Base-by-base conservation (phyloP, 2,797 vertebrate species). In the Falco columbarius region DNA sequence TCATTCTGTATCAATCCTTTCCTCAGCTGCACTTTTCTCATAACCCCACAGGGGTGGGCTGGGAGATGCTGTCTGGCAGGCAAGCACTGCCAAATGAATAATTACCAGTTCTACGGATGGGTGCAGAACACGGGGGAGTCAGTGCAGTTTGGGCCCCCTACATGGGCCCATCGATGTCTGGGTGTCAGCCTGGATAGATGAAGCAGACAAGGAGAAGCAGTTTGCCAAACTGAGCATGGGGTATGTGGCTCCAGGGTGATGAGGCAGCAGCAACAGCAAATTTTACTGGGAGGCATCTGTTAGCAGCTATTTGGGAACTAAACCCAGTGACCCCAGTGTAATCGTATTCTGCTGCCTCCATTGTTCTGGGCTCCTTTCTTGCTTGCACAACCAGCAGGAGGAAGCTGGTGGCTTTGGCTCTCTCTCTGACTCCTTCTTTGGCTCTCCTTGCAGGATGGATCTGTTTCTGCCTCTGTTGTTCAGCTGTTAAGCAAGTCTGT, bases 351-450 rank as follows among this genome's bases (percentile, higher is more conserved):
- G n/a, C 68, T 93, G 68, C 74, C 49, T 80, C 65, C 79, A 81
- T 96, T 94, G 89, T 96, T 95, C 77, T 75, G 42, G 20, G 49
- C n/a, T 58, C 17, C 58, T 67, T 89, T 80, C 55, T 90, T 87
- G n/a, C 67, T 92, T 79, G 68, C 79, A n/a, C 8, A 92, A 63
- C 81, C 81, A 74, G 83, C 83, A 93, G 67, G 74, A 95, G 75
- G 75, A 93, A 81, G 70, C 52, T 91, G 81, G 81, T 93, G 86
- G 61, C 84, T 93, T 96, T 95, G 92, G 58, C 68, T 42, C 42
- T 51, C 36, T 51, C 56, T 61, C 42, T 59, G 21, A 18, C 82
- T 93, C 61, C 51, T 83, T 38, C 52, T 75, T 89, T 95, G 89
- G 49, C 79, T 87, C 42, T 92, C 14, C 44, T 71, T 77, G 42